phyloP scores from a whole-genome alignment of 2,113 vertebrate species.

The Corythaixoides concolor region DNA sequence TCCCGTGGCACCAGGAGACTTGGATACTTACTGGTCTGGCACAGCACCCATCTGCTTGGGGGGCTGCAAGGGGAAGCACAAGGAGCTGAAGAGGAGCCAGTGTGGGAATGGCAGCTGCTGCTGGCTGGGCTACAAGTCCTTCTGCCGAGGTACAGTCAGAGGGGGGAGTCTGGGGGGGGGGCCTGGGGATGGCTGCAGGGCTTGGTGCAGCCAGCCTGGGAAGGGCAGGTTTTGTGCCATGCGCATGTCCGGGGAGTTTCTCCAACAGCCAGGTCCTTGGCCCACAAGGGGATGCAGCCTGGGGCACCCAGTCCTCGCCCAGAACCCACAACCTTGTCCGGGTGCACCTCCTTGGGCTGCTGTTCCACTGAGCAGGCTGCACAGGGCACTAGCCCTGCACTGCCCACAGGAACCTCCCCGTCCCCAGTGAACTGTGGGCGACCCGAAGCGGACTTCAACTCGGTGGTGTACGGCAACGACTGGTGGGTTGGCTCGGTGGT shows the following conservation, averaged over 20 bases:
- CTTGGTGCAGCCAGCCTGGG: neutral
- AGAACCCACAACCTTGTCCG: fast-evolving
- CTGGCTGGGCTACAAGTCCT: constrained; percentile 84
- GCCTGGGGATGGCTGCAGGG: neutral
- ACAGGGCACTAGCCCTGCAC: fast-evolving
- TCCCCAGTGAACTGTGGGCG: constrained; percentile 81
- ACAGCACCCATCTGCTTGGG: constrained; percentile 79
- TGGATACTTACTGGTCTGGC: constrained; percentile 82
- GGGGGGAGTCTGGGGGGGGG: fast-evolving
- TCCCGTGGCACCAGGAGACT: neutral
- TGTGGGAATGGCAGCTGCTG: constrained; percentile 85
- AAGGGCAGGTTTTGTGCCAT: neutral
- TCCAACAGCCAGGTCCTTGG: neutral
- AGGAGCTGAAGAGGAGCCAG: constrained; percentile 78
- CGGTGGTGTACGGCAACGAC: constrained; percentile 75
- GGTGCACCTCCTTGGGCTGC: neutral
- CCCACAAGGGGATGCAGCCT: fast-evolving
- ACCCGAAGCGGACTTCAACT: constrained; percentile 79
- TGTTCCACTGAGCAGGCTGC: fast-evolving
- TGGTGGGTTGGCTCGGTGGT: constrained; percentile 87
- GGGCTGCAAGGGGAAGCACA: constrained; percentile 77
- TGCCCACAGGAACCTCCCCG: neutral
- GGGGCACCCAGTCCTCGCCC: neutral
- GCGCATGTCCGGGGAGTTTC: fast-evolving
- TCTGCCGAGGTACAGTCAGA: constrained; percentile 78